Conservation (phyloP, 2,888 invertebrate genomes). For the Dryomyza anilis region DNA sequence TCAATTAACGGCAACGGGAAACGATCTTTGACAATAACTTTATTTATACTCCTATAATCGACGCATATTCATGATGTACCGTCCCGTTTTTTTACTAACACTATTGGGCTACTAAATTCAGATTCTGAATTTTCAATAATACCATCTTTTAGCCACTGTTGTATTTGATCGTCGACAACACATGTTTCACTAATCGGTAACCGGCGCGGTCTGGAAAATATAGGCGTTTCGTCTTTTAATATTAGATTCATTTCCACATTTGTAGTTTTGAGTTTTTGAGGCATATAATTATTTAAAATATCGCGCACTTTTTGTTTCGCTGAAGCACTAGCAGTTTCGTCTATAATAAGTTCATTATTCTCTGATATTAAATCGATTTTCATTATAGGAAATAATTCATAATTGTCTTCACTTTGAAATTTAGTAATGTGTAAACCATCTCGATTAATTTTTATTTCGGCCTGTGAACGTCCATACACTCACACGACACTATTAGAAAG, state of each 20-base stretch:
- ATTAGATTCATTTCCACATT: slow-evolving; percentile 21
- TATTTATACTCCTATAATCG: slow-evolving; percentile 39
- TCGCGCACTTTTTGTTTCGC: background rate
- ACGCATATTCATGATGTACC: slow-evolving; percentile 38
- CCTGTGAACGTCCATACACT: no score
- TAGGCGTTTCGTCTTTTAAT: slow-evolving; percentile 20
- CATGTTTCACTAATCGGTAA: slow-evolving; percentile 14
- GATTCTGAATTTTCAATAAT: slow-evolving; percentile 34
- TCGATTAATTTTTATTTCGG: no score
- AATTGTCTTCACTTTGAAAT: background rate
- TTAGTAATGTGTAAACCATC: background rate
- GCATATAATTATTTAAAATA: slow-evolving; percentile 14
- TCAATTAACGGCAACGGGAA: slow-evolving; percentile 45
- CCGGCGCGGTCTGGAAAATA: slow-evolving; percentile 18
- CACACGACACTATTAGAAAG: no score
- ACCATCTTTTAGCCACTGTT: slow-evolving; percentile 16
- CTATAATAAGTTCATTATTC: slow-evolving; percentile 11
- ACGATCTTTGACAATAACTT: slow-evolving; percentile 40
- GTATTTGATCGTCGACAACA: slow-evolving; percentile 15
- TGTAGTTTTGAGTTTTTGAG: slow-evolving; percentile 13
- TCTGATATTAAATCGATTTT: slow-evolving; percentile 3
- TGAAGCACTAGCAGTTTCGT: background rate
- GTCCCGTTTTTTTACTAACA: slow-evolving; percentile 36
- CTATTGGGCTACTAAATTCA: slow-evolving; percentile 41
- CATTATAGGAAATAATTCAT: slow-evolving; percentile 20